Base-by-base conservation (phyloP, 2,797 vertebrate genomes). In the Xiphorhynchus erythropygius region DNA sequence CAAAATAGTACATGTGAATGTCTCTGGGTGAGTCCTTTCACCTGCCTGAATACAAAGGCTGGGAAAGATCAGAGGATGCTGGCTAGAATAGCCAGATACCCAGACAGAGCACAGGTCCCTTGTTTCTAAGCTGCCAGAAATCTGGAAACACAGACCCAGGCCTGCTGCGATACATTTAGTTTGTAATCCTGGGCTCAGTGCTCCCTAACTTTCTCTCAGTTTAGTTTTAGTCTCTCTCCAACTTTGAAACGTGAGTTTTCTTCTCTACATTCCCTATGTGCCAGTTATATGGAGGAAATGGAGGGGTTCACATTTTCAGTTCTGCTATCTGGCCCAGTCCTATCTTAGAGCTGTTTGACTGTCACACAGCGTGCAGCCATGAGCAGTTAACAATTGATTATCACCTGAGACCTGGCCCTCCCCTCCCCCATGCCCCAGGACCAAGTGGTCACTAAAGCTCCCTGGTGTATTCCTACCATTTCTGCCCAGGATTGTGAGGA, bases 31-130 rank as follows among this genome's bases (percentile, higher is more conserved):
- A 74, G 18, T 32, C 42, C 21, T 46, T 75, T 78, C 81, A 68
- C 33, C 62, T 32, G 27, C 39, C 2, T 35, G 35, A 93, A 63
- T 35, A 67, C 0, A 0, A 73, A 63, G 9, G 24, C 49, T 27
- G 15, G 37, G 59, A 81, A 70, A 71, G 27, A 46, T 47, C 33
- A 57, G 37, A 88, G 24, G 25, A 62, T 0, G 0, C 14, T 47
- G 42, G 10, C 44, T 60, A 59, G 19, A 49, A 56, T 11, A 67
- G 39, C n/a, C 33, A 49, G 41, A 32, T 24, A 42, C 3, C 2
- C 7, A 68, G 33, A 46, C 49, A 86, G 25, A 81, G 49, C 56
- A 67, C 25, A 68, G 49, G 8, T 3, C 19, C 19, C 16, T 53
- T 57, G 25, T 30, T 49, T 47, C 73, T 52, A 32, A 25, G 2